phyloP scores from a whole-genome alignment of 2,888 invertebrate genomes.

The Andrena fulva region DNA sequence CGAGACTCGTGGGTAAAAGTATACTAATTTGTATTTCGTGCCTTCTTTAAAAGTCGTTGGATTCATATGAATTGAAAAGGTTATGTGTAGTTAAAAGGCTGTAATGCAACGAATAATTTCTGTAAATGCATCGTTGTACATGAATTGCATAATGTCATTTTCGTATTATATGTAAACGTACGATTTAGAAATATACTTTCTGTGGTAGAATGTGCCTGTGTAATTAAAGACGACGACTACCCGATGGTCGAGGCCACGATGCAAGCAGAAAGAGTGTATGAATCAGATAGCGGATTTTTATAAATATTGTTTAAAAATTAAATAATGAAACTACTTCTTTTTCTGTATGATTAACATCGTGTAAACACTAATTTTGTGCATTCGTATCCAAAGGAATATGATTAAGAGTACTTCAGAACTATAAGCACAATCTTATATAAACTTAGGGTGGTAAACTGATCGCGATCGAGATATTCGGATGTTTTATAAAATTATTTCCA shows the following conservation, averaged over 20 bases:
- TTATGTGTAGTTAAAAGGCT: conserved; percentile 32
- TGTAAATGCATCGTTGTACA: conserved; percentile 52
- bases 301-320: neutral
- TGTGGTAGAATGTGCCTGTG: conserved; percentile 28
- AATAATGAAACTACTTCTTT: neutral
- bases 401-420: neutral
- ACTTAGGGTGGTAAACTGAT: too few species aligned
- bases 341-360: neutral
- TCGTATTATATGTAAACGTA: conserved; percentile 46
- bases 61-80: neutral
- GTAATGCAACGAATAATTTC: conserved; percentile 54
- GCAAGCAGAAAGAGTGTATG: neutral
- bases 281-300: neutral
- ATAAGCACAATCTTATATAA: neutral
- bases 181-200: conserved; percentile 48
- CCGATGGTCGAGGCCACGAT: neutral
- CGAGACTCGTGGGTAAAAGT: neutral
- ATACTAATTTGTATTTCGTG: conserved; percentile 47
- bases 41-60: conserved; percentile 38
- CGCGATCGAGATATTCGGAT: neutral
- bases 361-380: neutral
- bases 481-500: neutral
- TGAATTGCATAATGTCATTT: conserved; percentile 39
- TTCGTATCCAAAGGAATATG: neutral
- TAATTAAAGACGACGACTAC: conserved; percentile 8